Conservation (phyloP, 2,888 invertebrate species). For the Abrostola tripartita region DNA sequence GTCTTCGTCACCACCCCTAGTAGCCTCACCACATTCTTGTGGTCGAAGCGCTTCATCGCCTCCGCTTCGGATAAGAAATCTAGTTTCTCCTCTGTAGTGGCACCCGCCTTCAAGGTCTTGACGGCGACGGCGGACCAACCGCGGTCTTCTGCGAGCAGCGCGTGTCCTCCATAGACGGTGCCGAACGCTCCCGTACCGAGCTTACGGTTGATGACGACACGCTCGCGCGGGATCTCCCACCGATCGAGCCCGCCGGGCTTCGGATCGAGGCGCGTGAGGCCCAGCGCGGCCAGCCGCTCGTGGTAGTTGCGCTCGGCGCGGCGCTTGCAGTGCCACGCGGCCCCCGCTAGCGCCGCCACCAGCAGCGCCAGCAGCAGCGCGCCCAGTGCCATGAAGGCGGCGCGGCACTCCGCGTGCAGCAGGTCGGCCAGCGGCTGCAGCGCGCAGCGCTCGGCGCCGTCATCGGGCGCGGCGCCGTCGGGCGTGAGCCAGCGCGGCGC, state of each 20-base stretch:
- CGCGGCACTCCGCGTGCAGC: conserved; percentile 92
- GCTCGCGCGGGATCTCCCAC: conserved; percentile 95
- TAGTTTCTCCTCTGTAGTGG: conserved; percentile 94
- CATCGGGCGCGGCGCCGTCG: conserved; percentile 89
- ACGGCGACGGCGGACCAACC: conserved; percentile 96
- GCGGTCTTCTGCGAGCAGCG: conserved; percentile 87
- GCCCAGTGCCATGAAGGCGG: conserved; percentile 88
- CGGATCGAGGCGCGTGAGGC: conserved; percentile 69
- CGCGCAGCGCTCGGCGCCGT: conserved; percentile 91
- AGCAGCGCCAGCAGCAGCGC: conserved; percentile 64
- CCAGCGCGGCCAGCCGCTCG: conserved; percentile 72
- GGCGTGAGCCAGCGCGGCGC: conserved; percentile 90
- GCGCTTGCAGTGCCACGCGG: conserved; percentile 70
- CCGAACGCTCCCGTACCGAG: conserved; percentile 97
- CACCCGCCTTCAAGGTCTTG: conserved; percentile 95
- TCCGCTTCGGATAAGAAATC: conserved; percentile 98
- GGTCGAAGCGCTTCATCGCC: conserved; percentile 97
- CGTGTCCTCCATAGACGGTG: conserved; percentile 97
- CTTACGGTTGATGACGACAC: conserved; percentile 95
- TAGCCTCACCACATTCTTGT: conserved; percentile 95
- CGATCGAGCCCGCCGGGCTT: conserved; percentile 90
- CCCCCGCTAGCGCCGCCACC: conserved; percentile 64
- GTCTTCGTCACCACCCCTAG: conserved; percentile 95
- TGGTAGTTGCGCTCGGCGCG: conserved; percentile 75
- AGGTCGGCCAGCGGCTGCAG: conserved; percentile 90